Base-by-base conservation (phyloP, 2,888 invertebrate species). In the Drosophila ezoana region DNA sequence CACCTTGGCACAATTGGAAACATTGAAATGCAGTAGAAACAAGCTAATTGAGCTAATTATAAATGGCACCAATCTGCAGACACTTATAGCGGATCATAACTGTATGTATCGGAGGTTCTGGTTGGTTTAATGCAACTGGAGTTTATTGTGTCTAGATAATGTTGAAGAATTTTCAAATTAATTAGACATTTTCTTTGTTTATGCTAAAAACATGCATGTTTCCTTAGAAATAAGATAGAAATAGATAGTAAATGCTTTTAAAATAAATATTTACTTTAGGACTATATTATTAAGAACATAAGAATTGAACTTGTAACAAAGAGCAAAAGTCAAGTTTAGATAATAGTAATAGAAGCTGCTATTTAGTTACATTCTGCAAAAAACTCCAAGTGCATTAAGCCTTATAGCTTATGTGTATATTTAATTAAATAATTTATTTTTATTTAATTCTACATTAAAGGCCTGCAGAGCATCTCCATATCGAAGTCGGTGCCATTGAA, bases 81-180 rank as follows among this genome's bases (percentile, higher is more conserved):
- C 95, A 0, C 93, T 97, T 54, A 95, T 95, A 48, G 96, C 96
- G n/a, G 96, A 96, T 84, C 95, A 96, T 89, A 97, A 97, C 79
- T 84, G 90, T 90, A 75, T 72, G 89, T 79, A 60, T 20, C n/a
- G 4, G 13, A 8, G 23, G 8, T 28, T 28, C 28, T 28, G 28
- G 8, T 8, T 28, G 8, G 28, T 28, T 28, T 28, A n/a, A n/a
- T 35, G 10, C 5, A 33, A 11, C 5, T 13, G 11, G 20, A n/a
- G 20, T 2, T 38, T 49, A 1, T 23, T 23, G 5, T 23, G 20
- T 23, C 20, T 23, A 1, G 28, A 8, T 2, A 28, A 28, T 28
- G 28, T 28, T 28, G 28, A 38, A 2, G 41, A 28, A n/a, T 9
- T 32, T 11, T 28, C 6, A 28, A 28, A 0, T 8, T 0, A 23